Conservation (phyloP, 2,888 invertebrate species). For the Eumerus sabulonum region DNA sequence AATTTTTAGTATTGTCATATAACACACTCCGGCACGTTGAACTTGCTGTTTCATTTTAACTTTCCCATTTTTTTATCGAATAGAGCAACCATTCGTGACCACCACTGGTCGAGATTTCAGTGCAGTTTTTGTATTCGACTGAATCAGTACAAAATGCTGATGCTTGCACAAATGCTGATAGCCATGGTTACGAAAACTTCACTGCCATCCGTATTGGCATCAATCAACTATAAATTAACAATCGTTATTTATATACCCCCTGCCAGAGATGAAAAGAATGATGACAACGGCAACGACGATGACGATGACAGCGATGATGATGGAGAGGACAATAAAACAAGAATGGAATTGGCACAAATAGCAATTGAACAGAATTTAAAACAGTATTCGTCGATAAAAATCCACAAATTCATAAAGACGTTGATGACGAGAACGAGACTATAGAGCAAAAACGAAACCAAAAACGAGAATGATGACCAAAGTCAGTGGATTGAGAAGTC, state of each 20-base stretch:
- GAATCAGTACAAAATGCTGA: too few species aligned
- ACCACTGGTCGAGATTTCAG: too few species aligned
- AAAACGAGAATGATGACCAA: not conserved
- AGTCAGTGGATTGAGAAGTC: constrained; percentile 10
- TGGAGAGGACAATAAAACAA: constrained; percentile 46
- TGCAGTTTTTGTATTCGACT: too few species aligned
- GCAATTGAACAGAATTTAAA: constrained; percentile 60
- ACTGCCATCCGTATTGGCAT: constrained; percentile 55
- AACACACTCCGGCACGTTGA: too few species aligned
- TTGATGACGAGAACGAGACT: too few species aligned
- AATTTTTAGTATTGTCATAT: too few species aligned
- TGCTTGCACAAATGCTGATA: too few species aligned
- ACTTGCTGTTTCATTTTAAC: too few species aligned
- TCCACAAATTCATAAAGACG: not conserved
- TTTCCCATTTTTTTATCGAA: too few species aligned
- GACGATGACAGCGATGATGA: constrained; percentile 39
- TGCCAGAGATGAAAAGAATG: constrained; percentile 2
- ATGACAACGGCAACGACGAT: constrained; percentile 12
- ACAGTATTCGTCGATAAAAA: constrained; percentile 53
- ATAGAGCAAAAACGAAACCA: too few species aligned
- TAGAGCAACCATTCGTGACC: too few species aligned
- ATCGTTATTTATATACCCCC: constrained; percentile 55
- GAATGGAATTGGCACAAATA: constrained; percentile 33
- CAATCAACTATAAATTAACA: constrained; percentile 62
- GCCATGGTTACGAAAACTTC: constrained; percentile 23